Evolutionary conservation across 2,797 vertebrate species (phyloP).

Genomic region (Enteromius anoplus): DNA sequence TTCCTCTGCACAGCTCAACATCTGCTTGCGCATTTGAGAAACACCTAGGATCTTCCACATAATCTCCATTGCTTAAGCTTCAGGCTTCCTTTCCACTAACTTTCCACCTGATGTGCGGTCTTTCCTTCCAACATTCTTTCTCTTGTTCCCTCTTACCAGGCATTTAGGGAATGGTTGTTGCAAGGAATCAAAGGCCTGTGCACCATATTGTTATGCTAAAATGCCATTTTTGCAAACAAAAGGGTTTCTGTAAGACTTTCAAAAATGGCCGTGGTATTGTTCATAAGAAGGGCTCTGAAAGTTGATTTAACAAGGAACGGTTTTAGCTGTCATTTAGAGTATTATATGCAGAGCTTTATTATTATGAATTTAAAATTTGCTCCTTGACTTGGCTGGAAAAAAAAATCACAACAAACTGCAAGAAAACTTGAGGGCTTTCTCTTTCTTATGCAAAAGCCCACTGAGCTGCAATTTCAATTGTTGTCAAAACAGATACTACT

Average conservation of each 20-base stretch:
- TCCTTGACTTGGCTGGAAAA: conserved; percentile 24
- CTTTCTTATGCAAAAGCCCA: conserved; percentile 26
- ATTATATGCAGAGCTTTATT: conserved; percentile 9
- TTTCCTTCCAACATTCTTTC: conserved; percentile 76
- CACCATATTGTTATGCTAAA: conserved; percentile 66
- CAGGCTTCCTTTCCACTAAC: conserved; percentile 69
- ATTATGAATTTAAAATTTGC: conserved; percentile 9
- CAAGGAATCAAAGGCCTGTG: conserved; percentile 74
- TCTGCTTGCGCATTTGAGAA: conserved; percentile 79
- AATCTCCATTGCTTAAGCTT: conserved; percentile 77
- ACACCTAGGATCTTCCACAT: conserved; percentile 72
- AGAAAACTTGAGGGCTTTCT: conserved; percentile 20
- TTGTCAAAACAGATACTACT: background rate
- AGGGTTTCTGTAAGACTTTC: conserved; percentile 46
- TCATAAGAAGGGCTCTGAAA: conserved; percentile 46
- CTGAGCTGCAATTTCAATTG: conserved; percentile 22
- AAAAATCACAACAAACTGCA: conserved; percentile 26
- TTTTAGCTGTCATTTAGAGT: conserved; percentile 23
- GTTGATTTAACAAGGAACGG: conserved; percentile 45
- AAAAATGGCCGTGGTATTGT: conserved; percentile 53
- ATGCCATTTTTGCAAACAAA: conserved; percentile 54
- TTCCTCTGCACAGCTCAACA: conserved; percentile 73
- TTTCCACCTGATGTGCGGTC: conserved; percentile 68
- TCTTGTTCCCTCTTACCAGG: conserved; percentile 58
- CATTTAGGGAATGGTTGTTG: conserved; percentile 76